These are phyloP conservation scores for Dasysyrphus tricinctus DNA, from an alignment of 2,888 invertebrate genomes.

Conservation along the genomic window DNA sequence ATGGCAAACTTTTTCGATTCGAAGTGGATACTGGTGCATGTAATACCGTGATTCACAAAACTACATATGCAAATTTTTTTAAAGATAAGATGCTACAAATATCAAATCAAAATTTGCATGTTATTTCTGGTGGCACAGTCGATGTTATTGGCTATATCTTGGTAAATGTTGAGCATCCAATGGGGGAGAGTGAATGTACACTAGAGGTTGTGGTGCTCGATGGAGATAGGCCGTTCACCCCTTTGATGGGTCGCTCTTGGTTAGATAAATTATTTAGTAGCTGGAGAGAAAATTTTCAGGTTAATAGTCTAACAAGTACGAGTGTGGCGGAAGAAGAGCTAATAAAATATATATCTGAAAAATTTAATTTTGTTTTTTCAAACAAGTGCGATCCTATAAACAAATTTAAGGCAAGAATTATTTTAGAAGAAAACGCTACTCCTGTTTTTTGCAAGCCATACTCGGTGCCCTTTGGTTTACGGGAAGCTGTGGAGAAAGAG, in stretches of 20 bases:
- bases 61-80: background rate
- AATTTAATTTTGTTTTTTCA: background rate
- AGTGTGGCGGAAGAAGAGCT: background rate
- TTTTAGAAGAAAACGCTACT: slow-evolving; percentile 5
- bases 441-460: background rate
- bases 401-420: background rate
- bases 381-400: background rate
- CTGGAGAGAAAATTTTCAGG: background rate
- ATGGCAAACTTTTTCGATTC: background rate
- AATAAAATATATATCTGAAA: background rate
- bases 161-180: background rate
- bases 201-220: background rate
- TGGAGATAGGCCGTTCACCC: background rate
- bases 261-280: background rate
- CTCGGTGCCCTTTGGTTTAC: background rate
- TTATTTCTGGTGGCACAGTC: slow-evolving; percentile 3
- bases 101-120: slow-evolving; percentile 22
- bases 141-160: slow-evolving; percentile 16
- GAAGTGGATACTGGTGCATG: background rate
- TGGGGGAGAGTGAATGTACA: too few relatives aligned
- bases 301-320: background rate
- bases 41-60: slow-evolving; percentile 2
- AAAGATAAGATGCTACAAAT: background rate
- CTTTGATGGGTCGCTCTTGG: background rate
- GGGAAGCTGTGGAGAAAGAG: too few relatives aligned